A percentile compares a stretch with the other conserved stretches of the same genome.
Conservation (phyloP, 1,140 invertebrate species). For the Argopecten irradians region DNA sequence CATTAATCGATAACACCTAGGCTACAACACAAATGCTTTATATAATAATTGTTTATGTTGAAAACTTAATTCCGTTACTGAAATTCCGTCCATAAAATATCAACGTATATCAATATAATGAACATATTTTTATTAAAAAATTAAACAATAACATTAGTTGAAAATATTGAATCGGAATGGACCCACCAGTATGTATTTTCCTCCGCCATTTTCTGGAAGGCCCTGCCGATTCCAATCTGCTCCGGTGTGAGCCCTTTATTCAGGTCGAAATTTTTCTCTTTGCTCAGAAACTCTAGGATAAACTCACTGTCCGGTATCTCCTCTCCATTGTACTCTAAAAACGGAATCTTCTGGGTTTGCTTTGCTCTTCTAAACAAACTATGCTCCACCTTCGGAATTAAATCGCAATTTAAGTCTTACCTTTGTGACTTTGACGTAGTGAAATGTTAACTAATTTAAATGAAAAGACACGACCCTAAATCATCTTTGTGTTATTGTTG, state of each 20-base stretch:
- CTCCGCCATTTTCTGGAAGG: conserved; percentile 70
- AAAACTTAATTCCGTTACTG: no score
- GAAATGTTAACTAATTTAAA: no score
- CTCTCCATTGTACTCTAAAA: conserved; percentile 76
- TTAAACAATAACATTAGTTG: background rate
- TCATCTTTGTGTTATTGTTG: no score
- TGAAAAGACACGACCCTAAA: no score
- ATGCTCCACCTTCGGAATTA: background rate
- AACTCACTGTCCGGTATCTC: conserved; percentile 74
- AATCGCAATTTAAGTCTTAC: no score
- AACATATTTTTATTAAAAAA: no score
- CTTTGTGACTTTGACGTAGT: no score
- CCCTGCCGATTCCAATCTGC: conserved; percentile 57
- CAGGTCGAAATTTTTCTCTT: conserved; percentile 64
- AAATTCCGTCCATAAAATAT: no score
- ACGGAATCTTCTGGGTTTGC: conserved; percentile 68
- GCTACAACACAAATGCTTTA: no score
- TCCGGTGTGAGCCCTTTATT: conserved; percentile 54
- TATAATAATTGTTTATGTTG: no score
- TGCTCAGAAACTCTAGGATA: conserved; percentile 71
- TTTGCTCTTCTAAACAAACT: background rate
- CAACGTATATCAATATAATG: no score
- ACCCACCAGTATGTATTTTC: conserved; percentile 74
- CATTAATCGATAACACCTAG: no score
- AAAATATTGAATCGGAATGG: background rate